Evolutionary conservation across 2,797 vertebrate species (phyloP).

Genomic region (Premnoplex brunnescens): DNA sequence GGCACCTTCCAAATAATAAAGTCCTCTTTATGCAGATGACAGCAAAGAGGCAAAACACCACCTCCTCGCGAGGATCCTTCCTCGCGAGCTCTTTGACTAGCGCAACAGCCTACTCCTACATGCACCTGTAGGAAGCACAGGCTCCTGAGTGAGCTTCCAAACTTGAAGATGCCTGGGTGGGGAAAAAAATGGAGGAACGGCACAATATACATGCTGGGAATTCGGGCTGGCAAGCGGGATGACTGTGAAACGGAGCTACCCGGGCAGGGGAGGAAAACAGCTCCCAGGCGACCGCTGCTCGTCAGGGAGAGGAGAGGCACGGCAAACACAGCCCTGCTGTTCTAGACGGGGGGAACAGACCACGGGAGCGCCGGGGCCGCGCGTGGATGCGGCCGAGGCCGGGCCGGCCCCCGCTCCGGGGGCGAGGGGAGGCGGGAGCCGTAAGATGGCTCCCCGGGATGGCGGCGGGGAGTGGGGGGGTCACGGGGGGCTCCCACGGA

Average conservation of each 20-base stretch:
- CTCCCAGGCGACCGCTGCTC: not conserved
- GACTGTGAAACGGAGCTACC: not conserved
- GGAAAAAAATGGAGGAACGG: not conserved
- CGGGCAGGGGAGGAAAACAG: not conserved
- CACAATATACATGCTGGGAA: not conserved
- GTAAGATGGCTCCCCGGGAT: slow-evolving; percentile 13
- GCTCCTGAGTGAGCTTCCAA: slow-evolving; percentile 15
- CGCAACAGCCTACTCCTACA: slow-evolving; percentile 26
- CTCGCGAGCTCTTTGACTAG: not conserved
- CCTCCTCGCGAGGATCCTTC: not conserved
- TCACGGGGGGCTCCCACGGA: not conserved
- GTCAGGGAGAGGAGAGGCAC: not conserved
- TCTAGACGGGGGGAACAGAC: not conserved
- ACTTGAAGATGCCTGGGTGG: slow-evolving; percentile 32
- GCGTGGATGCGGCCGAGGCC: not conserved
- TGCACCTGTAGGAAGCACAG: slow-evolving; percentile 54
- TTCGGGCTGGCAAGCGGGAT: not conserved
- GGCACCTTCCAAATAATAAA: not conserved
- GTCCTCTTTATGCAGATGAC: not conserved
- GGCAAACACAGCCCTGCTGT: not conserved
- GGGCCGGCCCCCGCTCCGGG: not conserved
- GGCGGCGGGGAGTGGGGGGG: slow-evolving; percentile 4
- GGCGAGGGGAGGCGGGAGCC: not conserved
- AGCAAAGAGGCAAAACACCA: slow-evolving; percentile 1
- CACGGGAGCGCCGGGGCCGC: not conserved